These are phyloP conservation scores for Lumbricus terrestris DNA, from an alignment of 2,888 invertebrate genomes.

Conservation along the genomic window DNA sequence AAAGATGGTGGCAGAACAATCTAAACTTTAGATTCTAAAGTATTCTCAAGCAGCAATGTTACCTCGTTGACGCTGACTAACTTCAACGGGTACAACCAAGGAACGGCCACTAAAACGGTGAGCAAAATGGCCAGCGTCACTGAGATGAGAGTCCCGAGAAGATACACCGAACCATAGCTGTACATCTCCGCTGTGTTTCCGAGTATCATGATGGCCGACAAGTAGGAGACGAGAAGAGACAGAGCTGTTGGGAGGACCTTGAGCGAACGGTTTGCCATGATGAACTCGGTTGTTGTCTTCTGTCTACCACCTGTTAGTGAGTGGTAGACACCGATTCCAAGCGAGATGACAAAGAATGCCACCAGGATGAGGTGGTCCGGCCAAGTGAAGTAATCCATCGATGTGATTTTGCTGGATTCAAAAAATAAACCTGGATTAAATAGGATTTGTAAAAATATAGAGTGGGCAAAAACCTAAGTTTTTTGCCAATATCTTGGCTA, in stretches of 20 bases:
- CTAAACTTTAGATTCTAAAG: too few relatives aligned
- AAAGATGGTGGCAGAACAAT: background rate
- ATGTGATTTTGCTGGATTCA: constrained; percentile 12
- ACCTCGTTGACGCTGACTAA: constrained; percentile 19
- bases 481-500: too few relatives aligned
- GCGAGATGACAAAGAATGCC: constrained; percentile 11
- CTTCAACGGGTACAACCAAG: constrained; percentile 15
- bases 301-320: constrained; percentile 17
- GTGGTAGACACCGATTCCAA: constrained; percentile 27
- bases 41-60: background rate
- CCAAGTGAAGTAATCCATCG: constrained; percentile 9
- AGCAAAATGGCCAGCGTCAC: background rate
- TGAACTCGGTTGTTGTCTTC: constrained; percentile 23
- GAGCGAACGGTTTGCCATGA: constrained; percentile 28
- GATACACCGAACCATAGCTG: background rate
- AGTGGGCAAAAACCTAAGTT: too few relatives aligned
- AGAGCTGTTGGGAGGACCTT: constrained; percentile 24
- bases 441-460: too few relatives aligned
- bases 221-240: constrained; percentile 22
- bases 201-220: constrained; percentile 28
- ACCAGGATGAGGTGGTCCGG: constrained; percentile 14
- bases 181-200: constrained; percentile 26
- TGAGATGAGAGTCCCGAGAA: background rate
- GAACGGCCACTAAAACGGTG: background rate
- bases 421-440: constrained; percentile 42